Percentiles rank a stretch among this genome's conserved stretches.
These are phyloP conservation scores for Napeogenes sylphis DNA, from an alignment of 2,888 invertebrate species.

Conservation along the genomic window DNA sequence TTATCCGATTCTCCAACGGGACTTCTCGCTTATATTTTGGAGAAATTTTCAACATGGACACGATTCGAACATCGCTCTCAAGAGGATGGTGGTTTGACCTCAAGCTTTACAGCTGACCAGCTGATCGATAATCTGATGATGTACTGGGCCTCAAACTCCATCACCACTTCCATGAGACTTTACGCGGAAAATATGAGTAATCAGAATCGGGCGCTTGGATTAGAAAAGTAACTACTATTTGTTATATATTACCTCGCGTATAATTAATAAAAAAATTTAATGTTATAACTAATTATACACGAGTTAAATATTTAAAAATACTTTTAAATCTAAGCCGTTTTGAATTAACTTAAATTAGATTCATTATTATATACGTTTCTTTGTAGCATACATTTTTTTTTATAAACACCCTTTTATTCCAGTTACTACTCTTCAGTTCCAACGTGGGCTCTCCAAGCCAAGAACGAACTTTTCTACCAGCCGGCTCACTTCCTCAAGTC, in stretches of 20 bases:
- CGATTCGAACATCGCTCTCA: constrained; percentile 60
- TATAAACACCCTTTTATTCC: not conserved
- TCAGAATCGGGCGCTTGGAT: constrained; percentile 9
- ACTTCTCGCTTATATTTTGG: constrained; percentile 88
- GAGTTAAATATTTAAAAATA: too few relatives aligned
- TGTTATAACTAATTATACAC: too few relatives aligned
- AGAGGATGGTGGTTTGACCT: constrained; percentile 82
- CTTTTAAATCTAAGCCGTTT: not conserved
- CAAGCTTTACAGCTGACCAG: constrained; percentile 81
- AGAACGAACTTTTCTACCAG: constrained; percentile 78
- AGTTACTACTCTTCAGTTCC: constrained; percentile 76
- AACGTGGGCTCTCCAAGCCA: constrained; percentile 82
- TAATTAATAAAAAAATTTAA: too few relatives aligned
- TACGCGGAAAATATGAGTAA: constrained; percentile 79
- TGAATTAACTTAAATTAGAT: too few relatives aligned
- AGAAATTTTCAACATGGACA: constrained; percentile 91
- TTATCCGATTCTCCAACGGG: constrained; percentile 87
- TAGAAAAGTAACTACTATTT: constrained; percentile 10
- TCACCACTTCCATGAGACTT: constrained; percentile 85
- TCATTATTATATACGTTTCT: too few relatives aligned
- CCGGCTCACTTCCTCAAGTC: constrained; percentile 75
- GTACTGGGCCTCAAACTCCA: constrained; percentile 87
- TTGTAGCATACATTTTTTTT: too few relatives aligned
- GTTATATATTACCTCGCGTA: not conserved
- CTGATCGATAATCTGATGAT: constrained; percentile 86